Evolutionary conservation across 2,888 invertebrate species (phyloP).

Genomic region (Synergus gifuensis): DNA sequence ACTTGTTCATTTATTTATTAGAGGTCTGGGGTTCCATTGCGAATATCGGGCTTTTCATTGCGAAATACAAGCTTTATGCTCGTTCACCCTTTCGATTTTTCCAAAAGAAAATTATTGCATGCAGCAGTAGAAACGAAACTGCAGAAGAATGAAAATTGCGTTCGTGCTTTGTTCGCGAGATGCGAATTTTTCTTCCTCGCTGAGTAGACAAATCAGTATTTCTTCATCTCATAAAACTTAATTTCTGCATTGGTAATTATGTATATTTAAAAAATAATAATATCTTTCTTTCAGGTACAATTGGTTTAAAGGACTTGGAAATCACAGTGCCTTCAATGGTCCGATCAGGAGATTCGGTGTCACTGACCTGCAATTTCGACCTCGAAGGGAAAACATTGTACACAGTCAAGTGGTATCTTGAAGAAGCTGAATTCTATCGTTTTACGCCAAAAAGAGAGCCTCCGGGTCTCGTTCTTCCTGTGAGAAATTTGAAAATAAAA

Average conservation of each 20-base stretch:
- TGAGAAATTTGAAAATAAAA: slow-evolving; percentile 85
- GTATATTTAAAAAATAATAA: not conserved
- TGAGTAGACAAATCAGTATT: not conserved
- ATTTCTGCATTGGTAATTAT: not conserved
- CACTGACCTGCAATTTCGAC: slow-evolving; percentile 72
- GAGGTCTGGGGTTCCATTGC: not conserved
- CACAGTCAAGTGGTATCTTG: slow-evolving; percentile 88
- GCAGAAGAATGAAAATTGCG: not conserved
- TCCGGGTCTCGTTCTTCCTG: slow-evolving; percentile 84
- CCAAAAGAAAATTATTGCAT: not conserved
- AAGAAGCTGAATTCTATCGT: slow-evolving; percentile 87
- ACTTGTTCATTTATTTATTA: not conserved
- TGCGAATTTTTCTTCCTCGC: not conserved
- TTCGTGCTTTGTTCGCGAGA: not conserved
- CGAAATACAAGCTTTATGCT: not conserved
- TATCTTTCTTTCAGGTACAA: slow-evolving; percentile 66
- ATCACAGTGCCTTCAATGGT: slow-evolving; percentile 72
- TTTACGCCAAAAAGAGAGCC: slow-evolving; percentile 86
- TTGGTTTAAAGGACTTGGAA: slow-evolving; percentile 70
- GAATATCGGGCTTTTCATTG: too few relatives aligned
- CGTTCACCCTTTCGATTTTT: not conserved
- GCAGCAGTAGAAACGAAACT: not conserved
- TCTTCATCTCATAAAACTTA: not conserved
- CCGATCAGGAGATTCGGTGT: slow-evolving; percentile 72
- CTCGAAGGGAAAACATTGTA: slow-evolving; percentile 79